phyloP scores from a whole-genome alignment of 2,113 vertebrate species.

The Mionectes macconnelli region DNA sequence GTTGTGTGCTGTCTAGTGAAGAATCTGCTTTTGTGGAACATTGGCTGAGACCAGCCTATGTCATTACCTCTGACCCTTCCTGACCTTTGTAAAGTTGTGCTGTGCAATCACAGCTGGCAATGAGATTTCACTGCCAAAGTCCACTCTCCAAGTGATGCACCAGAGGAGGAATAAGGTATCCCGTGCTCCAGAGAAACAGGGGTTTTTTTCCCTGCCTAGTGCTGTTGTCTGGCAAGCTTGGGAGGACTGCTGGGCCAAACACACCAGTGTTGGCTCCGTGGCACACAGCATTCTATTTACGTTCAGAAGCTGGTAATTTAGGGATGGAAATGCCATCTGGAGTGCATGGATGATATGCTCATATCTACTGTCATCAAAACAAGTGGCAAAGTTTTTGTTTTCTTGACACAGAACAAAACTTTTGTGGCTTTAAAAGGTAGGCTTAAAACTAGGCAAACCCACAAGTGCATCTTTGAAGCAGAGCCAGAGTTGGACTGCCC shows the following conservation, averaged over 20 bases:
- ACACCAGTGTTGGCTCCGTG: rapidly evolving
- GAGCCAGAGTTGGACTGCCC: not conserved
- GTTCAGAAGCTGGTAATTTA: not conserved
- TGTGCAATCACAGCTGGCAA: not conserved
- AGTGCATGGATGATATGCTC: not conserved
- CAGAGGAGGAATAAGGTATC: not conserved
- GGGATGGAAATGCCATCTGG: not conserved
- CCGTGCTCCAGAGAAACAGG: not conserved
- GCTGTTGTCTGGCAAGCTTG: rapidly evolving
- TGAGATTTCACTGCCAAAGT: not conserved
- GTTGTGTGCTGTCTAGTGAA: not conserved
- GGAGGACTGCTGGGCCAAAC: not conserved
- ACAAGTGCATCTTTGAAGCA: not conserved
- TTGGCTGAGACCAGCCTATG: not conserved
- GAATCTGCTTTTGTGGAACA: not conserved
- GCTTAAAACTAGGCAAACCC: not conserved
- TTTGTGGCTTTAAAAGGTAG: not conserved
- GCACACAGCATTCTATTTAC: not conserved
- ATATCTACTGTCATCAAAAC: not conserved
- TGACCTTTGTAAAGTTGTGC: not conserved
- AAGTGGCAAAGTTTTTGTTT: not conserved
- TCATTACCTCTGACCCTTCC: not conserved
- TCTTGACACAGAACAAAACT: not conserved
- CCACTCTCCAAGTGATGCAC: not conserved
- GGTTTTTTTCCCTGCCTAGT: rapidly evolving